phyloP scores from a whole-genome alignment of 2,888 invertebrate species.

The Tuberolachnus salignus region DNA sequence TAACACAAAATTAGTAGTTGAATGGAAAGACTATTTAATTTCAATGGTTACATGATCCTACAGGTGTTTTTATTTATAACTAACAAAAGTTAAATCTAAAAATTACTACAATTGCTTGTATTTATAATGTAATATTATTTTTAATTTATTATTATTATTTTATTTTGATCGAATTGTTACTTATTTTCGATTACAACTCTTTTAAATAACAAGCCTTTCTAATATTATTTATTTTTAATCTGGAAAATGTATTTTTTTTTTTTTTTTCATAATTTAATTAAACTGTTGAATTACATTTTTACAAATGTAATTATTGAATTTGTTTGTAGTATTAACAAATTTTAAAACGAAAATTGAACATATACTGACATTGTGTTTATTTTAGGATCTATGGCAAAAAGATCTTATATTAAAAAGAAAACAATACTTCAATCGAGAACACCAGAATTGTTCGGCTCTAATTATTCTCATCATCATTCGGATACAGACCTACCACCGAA shows the following conservation, averaged over 20 bases:
- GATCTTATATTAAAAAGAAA: slow-evolving; percentile 57
- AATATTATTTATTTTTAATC: no score
- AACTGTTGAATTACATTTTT: background rate
- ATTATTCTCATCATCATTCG: slow-evolving; percentile 53
- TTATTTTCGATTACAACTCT: no score
- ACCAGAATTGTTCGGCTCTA: slow-evolving; percentile 49
- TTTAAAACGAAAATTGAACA: background rate
- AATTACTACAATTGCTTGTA: background rate
- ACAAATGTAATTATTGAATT: no score
- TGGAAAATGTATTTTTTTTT: no score
- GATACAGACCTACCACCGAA: slow-evolving; percentile 50
- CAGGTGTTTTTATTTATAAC: background rate
- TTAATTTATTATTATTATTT: background rate
- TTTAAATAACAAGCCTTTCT: no score
- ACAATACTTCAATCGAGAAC: slow-evolving; percentile 38
- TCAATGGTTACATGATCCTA: background rate
- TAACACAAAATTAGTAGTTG: background rate
- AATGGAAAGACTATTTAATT: background rate
- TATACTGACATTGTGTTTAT: background rate
- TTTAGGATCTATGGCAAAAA: slow-evolving; percentile 59
- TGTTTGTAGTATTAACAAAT: background rate
- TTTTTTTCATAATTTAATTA: no score
- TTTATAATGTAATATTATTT: background rate
- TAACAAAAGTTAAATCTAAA: background rate
- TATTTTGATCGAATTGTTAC: no score